These are phyloP conservation scores for Drosophila ustulata DNA, from an alignment of 2,888 invertebrate species.

Conservation along the genomic window DNA sequence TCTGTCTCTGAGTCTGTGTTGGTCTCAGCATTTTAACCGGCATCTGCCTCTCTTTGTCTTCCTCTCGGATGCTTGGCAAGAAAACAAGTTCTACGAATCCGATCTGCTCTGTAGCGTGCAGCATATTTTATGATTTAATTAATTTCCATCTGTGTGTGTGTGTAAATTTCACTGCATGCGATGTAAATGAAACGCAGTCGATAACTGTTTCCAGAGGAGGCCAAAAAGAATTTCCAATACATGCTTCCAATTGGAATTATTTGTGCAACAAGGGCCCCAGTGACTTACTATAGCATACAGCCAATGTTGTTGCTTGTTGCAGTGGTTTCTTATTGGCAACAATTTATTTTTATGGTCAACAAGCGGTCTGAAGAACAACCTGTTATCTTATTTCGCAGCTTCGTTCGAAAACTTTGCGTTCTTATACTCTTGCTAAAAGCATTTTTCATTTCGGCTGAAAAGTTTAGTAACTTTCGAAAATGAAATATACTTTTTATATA, in stretches of 20 bases:
- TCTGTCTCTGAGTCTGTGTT: constrained; percentile 11
- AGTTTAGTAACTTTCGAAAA: too few relatives aligned
- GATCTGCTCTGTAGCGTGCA: constrained; percentile 50
- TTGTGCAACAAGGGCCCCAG: constrained; percentile 44
- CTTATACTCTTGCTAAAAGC: background rate
- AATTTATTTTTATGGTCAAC: constrained; percentile 48
- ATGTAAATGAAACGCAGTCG: constrained; percentile 43
- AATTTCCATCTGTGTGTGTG: constrained; percentile 54
- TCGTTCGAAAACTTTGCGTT: background rate
- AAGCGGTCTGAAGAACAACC: constrained; percentile 26
- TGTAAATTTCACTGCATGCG: constrained; percentile 72
- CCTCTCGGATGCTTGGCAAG: constrained; percentile 21
- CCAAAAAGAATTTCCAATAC: constrained; percentile 22
- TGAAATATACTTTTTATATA: too few relatives aligned
- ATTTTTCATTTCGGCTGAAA: background rate
- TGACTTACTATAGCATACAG: constrained; percentile 46
- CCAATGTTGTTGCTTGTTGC: constrained; percentile 33
- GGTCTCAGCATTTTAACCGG: constrained; percentile 22
- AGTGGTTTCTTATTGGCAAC: constrained; percentile 45
- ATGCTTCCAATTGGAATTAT: constrained; percentile 6
- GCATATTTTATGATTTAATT: constrained; percentile 76
- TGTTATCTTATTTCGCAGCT: constrained; percentile 69
- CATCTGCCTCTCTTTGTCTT: constrained; percentile 3
- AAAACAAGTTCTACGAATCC: constrained; percentile 76
- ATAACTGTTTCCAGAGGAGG: constrained; percentile 62